Evolutionary conservation across 2,797 vertebrate genomes (phyloP), one percentile per base, ranked within the genome.

Genomic region (Sandelia bainsii): DNA sequence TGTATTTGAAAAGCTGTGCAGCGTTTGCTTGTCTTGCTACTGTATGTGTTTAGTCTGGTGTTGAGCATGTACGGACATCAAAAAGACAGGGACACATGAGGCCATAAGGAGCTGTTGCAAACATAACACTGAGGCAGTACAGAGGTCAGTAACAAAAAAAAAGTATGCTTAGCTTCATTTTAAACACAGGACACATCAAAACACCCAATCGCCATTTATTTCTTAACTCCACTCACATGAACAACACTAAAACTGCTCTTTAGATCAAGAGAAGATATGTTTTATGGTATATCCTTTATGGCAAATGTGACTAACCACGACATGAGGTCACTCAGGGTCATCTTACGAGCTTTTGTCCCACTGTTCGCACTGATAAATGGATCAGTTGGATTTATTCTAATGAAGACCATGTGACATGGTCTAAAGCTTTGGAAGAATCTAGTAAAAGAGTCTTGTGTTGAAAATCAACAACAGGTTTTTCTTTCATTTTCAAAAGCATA

Each of bases 31-130:
- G 88, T 88, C 86, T 90, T 92, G 74, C 83, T 74, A 59, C 75
- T 81, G 69, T 74, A 40, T 62, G 82, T 90, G 91, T 93, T 94
- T 92, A 93, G 91, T 89, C 92, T 94, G 74, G 68, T 78, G 79
- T 23, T 7, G 23, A 68, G 51, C 39, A 14, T 48, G 66, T 8
- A 6, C 39, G n/a, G 78, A 81, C 69, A 72, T 65, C 51, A 75
- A 71, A 78, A 70, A 66, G 69, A 23, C 53, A 22, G 59, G 17
- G 70, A 68, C 46, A 20, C 56, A 27, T 25, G 2, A 13, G 46
- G 56, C 49, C 22, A 2, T 0, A 16, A 48, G 61, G 62, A 72
- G 69, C 67, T 34, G 32, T 0, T 34, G 72, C 50, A 60, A 85
- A 51, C 66, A 64, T 19, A 69, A 64, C 73, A 29, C 37, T 10